Evolutionary conservation across 2,113 vertebrate species (phyloP).

Genomic region (Casuarius casuarius): DNA sequence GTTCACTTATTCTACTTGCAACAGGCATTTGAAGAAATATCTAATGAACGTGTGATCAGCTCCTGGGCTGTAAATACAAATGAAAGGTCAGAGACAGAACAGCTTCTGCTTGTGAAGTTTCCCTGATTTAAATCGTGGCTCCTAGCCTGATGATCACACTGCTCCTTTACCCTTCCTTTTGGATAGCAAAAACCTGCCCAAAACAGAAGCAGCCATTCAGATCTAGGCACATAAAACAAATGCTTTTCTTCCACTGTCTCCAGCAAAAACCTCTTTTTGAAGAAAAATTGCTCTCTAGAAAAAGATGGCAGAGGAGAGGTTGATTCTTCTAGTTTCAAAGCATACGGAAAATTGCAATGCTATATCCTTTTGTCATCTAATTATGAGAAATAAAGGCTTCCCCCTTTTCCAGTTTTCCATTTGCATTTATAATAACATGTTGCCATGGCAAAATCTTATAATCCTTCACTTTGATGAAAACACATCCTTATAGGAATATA

Average conservation of each 20-base stretch:
- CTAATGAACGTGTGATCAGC: neutral
- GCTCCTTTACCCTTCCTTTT: neutral
- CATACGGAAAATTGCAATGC: neutral
- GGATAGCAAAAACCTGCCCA: neutral
- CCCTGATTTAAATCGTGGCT: neutral
- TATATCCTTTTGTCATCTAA: conserved; percentile 23
- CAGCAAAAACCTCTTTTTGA: neutral
- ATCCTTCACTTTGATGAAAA: conserved; percentile 29
- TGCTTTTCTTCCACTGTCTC: neutral
- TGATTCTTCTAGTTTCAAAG: neutral
- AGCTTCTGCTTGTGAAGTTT: neutral
- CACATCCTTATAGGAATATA: neutral
- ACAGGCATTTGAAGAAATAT: conserved; percentile 17
- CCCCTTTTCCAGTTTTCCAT: neutral
- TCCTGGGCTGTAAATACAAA: conserved; percentile 2
- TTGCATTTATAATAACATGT: conserved; percentile 64
- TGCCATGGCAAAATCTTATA: conserved; percentile 60
- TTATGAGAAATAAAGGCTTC: conserved; percentile 36
- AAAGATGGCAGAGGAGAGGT: neutral
- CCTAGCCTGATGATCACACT: neutral
- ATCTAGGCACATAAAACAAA: neutral
- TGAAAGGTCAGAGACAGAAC: neutral
- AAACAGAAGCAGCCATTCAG: neutral
- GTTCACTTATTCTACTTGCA: neutral
- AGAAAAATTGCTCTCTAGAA: neutral